Evolutionary conservation across 1,140 invertebrate species (phyloP), one percentile per base, ranked within the genome.

Genomic region (Ceratina japonica): DNA sequence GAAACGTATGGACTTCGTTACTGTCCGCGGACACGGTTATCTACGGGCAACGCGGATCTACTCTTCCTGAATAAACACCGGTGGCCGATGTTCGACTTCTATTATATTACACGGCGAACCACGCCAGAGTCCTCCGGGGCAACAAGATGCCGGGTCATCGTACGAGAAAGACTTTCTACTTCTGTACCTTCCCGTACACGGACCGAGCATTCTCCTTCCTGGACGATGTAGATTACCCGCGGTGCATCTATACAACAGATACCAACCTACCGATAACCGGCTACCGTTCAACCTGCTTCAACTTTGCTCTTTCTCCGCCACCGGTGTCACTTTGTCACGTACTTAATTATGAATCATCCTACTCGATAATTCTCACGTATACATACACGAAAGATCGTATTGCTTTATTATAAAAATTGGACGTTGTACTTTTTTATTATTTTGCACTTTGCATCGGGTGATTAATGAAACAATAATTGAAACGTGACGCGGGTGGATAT

Each of bases 131-230:
- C 27, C 27, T 31, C 27, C 27, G 27, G 27, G 27, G 27, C 63
- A 59, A 79, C 66, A 82, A 73, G 80, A 62, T 75, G 74, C 51
- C 49, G 56, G 84, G 84, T 86, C 85, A 85, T 86, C 84, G 80
- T 70, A 86, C 68, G 84, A 83, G 83, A 86, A 82, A 86, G 77
- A 86, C 85, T 86, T 86, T 86, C 84, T 82, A 86, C 85, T 86
- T 86, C 71, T 83, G 73, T 77, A 58, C 54, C 22, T 31, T 31
- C 27, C 27, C 27, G 61, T 86, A 86, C 84, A 80, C 73, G 70
- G 44, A 52, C n/a, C 22, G 51, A 20, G 54, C 24, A 44, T 44
- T 85, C 72, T 85, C 75, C 83, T 85, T 86, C 80, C 76, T 78
- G 80, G 56, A 83, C 62, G 80, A 86, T 86, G 81, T 86, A 86